Base-by-base conservation (phyloP, 2,113 vertebrate genomes). In the Nestor notabilis region DNA sequence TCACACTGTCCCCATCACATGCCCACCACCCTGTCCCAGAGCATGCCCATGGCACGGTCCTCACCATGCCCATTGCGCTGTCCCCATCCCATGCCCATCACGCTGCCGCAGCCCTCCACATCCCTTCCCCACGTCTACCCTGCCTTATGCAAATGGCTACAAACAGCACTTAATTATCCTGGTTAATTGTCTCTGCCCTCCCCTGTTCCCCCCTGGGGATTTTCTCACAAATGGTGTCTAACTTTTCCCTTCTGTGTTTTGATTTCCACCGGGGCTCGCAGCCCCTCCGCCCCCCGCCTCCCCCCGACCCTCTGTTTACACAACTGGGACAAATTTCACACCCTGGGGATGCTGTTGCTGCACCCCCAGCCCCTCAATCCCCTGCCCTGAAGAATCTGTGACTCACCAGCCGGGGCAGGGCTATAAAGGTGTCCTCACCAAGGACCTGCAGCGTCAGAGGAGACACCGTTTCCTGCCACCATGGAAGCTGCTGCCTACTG, bases 171-270 rank as follows among this genome's bases (percentile, higher is more conserved):
- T 97, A 94, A 97, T 97, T 96, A 97, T 97, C 75, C 89, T 96
- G 28, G 64, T 94, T 97, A 97, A 95, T 95, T 64, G 75, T 71
- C 60, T 93, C 75, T 89, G 72, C 80, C 74, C 80, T 92, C 94
- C 50, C 71, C 89, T 93, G 72, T 68, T 69, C 35, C 85, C 91
- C 71, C 98, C 86, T 93, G 93, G 60, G 94, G 93, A 60, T 97
- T 98, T 98, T 98, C 91, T 97, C 98, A 97, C 98, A 98, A 98
- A 99, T 97, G 98, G 98, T 98, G 98, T 98, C 97, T 87, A 87
- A 98, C 91, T 98, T 98, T 97, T 96, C 98, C 97, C 98, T 98
- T 98, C 88, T 83, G 94, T 99, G 98, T 99, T 99, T 98, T 98
- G 84, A 90, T 97, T 98, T 98, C 97, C 94, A 92, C 90, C 94